Percentiles rank a stretch among this genome's conserved stretches.
Conservation (phyloP, 2,113 vertebrate species). For the Nothobranchius kuhntae region DNA sequence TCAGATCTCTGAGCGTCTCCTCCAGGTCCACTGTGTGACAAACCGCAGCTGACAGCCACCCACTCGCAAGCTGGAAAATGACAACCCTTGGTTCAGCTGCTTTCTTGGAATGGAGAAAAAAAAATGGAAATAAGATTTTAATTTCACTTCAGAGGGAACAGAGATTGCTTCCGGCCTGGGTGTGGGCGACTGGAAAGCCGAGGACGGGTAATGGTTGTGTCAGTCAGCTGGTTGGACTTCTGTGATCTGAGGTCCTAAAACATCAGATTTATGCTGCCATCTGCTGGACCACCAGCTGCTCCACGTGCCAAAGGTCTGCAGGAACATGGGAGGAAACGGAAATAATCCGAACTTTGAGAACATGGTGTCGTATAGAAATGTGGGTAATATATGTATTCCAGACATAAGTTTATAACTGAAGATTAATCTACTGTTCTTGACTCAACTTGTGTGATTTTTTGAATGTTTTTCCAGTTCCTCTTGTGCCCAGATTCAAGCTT, state of each 20-base stretch:
- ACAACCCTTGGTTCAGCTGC: constrained; percentile 70
- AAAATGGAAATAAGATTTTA: constrained; percentile 53
- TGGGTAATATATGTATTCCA: no score
- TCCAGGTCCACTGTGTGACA: constrained; percentile 74
- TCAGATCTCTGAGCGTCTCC: constrained; percentile 60
- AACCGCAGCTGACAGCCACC: constrained; percentile 75
- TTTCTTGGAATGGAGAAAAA: constrained; percentile 56
- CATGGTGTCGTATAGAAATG: no score
- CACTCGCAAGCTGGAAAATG: constrained; percentile 78
- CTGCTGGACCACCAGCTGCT: constrained; percentile 42
- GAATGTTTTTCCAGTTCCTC: no score
- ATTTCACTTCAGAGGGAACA: constrained; percentile 61
- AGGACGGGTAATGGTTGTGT: constrained; percentile 64
- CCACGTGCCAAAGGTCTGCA: neutral
- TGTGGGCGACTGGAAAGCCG: constrained; percentile 70
- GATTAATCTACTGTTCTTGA: no score
- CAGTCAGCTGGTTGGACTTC: constrained; percentile 62
- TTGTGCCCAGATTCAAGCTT: no score
- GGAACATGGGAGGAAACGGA: no score
- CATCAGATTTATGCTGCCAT: constrained; percentile 50
- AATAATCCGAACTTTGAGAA: no score
- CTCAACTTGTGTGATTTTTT: no score
- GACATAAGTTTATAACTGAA: no score
- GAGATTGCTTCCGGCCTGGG: constrained; percentile 68
- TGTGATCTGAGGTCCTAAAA: constrained; percentile 73